Base-by-base conservation (phyloP, 2,113 vertebrate genomes). In the Pterocles orientalis region DNA sequence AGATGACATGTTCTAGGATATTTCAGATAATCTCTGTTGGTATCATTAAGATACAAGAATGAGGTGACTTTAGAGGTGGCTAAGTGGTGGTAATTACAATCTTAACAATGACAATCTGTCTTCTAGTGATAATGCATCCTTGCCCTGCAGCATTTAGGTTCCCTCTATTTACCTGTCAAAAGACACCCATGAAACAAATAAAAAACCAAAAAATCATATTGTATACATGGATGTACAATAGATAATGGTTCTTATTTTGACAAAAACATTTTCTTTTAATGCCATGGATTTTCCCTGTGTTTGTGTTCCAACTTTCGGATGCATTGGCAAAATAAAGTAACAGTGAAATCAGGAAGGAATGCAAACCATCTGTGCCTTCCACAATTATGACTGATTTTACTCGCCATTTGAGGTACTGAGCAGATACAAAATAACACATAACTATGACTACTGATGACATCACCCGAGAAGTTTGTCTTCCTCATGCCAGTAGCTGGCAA, bases 51-150 rank as follows among this genome's bases (percentile, higher is more conserved):
- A 71, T 43, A 69, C 9, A 43, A 84, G 57, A 91, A 93, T 79
- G 87, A 34, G 2, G 7, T 19, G 7, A 81, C 57, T 93, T 94
- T 31, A 64, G 43, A 87, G 48, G 33, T 79, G 34, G 53, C 3
- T 91, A 91, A 94, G 29, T 82, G 73, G 23, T 64, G 57, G 29
- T 64, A 93, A 94, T 95, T 94, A 81, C 19, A 33, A 75, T 45
- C 48, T 87, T 76, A 72, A 78, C 58, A 87, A 89, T 28, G n/a
- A 28, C n/a, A 86, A 72, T 84, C 69, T 82, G 17, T 60, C 48
- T 87, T 54, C 29, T 39, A 75, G 29, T n/a, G 18, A 51, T 73
- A 81, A 81, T 41, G 24, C 5, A 70, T 48, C 66, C 61, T 54
- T 84, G 9, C 3, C 34, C 66, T 68, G 60, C 8, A 60, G 29